Evolutionary conservation across 2,888 invertebrate genomes (phyloP).

Genomic region (Rhaphigaster nebulosa): DNA sequence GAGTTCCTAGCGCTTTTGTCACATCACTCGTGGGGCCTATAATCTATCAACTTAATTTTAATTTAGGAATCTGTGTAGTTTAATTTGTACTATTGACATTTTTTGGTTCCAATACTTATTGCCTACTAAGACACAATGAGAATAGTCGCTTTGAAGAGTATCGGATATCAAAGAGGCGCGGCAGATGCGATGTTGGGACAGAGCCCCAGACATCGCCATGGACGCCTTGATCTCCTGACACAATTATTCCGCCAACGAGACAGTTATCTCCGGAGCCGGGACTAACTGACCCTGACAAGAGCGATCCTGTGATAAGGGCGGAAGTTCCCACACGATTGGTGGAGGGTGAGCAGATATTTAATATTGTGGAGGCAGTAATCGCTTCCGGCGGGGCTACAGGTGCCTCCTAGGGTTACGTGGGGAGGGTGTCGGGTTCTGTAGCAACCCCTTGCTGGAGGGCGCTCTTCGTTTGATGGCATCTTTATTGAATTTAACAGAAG

Average conservation of each 20-base stretch:
- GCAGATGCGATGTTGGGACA: not conserved
- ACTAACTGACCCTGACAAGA: conserved; percentile 16
- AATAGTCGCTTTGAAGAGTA: not conserved
- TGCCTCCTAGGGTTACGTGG: not conserved
- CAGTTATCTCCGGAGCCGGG: conserved; percentile 32
- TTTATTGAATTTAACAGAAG: not conserved
- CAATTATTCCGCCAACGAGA: conserved; percentile 6
- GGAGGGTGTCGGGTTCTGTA: not conserved
- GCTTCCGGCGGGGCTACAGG: conserved; percentile 45
- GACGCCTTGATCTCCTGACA: conserved; percentile 35
- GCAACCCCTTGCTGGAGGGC: not conserved
- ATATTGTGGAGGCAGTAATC: conserved; percentile 48
- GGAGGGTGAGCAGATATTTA: conserved; percentile 43
- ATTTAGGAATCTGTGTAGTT: no score
- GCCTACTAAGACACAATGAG: no score
- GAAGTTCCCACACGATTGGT: conserved; percentile 23
- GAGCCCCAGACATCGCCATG: not conserved
- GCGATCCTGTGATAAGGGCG: not conserved
- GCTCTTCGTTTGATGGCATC: not conserved
- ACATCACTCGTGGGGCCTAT: no score
- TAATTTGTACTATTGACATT: no score
- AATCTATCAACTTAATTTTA: no score
- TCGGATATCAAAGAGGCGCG: not conserved
- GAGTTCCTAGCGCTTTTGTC: no score
- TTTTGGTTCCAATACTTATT: not conserved